Evolutionary conservation across 2,888 invertebrate species (phyloP), one percentile per base, ranked within the genome.

Genomic region (Nymphalis c-album): DNA sequence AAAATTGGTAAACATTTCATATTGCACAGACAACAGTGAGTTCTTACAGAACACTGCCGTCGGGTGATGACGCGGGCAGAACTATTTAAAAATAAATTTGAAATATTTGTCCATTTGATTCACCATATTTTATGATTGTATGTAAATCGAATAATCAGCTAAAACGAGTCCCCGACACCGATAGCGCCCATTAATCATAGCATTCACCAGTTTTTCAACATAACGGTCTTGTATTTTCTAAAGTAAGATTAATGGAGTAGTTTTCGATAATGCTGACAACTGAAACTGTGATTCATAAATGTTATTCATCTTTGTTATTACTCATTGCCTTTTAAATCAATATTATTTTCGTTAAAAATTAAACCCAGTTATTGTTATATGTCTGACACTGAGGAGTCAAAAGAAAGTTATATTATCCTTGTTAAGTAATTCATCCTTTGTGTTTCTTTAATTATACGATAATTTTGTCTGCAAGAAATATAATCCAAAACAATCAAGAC

Each of bases 161-260:
- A 7, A 55, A 55, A 55, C 13, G 16, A 51, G 22, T 16, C 22
- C 22, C 16, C 16, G 51, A 51, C 6, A 31, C n/a, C 26, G 53
- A 55, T 22, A 31, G 17, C 53, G 7, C 13, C 22, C 53, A 55
- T 55, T 31, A 55, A 55, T 55, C 53, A 55, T 55, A 31, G 8
- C 53, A 55, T 22, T 55, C 26, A 7, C 40, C 13, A 13, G 22
- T 51, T 51, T 55, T 55, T 31, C 53, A n/a, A 55, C 53, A 31
- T 17, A 31, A 55, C 45, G 20, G 17, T 58, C 45, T 18, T 20
- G 40, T 59, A 46, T 59, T 46, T 59, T 46, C 46, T 59, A 22
- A 59, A 59, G 59, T 59, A 26, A 46, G 59, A 59, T 59, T 46
- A 22, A 59, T 59, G 45, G 45, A 22, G 17, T 59, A 59, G 59